Evolutionary conservation across 2,113 vertebrate genomes (phyloP), one percentile per base, ranked within the genome.

Genomic region (Apeltes quadracus): DNA sequence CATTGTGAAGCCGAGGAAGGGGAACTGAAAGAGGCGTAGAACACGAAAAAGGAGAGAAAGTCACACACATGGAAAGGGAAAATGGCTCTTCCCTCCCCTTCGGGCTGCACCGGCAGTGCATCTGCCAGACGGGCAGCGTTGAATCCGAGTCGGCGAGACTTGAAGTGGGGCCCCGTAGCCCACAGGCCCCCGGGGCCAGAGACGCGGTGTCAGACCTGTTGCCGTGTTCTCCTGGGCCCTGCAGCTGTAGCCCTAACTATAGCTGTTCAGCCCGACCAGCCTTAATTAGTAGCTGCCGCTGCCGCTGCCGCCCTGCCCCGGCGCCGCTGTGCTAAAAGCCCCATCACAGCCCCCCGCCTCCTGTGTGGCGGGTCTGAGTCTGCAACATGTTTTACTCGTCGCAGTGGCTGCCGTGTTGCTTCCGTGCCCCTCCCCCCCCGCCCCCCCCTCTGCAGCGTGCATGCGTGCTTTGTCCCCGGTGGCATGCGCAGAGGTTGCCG

Each of bases 261-360:
- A 86, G 62, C 81, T 84, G 83, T 61, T 90, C 89, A 90, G 79
- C 78, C 85, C 87, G 84, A 84, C 83, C 81, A 70, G 74, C 87
- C 83, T 87, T 92, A 91, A 92, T 92, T 89, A 90, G 87, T 92
- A 91, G 89, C 86, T 92, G 84, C 84, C 75, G 85, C 82, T 74
- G 88, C 82, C 1, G 88, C 73, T n/a, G n/a, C 81, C 78, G 86
- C 82, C 78, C 87, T 83, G 69, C 85, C 86, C 83, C 72, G 89
- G 91, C 91, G 88, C 89, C 91, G 85, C 86, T 79, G 83, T 83
- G 86, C 84, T 85, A 59, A 89, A 89, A 89, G 83, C 87, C 90
- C 90, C 89, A 0, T 29, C 29, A 2, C 29, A 29, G 5, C 55
- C 75, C 79, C 88, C 75, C 87, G 48, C 20, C 55, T 84, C 72